Conservation (phyloP, 2,888 invertebrate genomes). For the Drosophila multiciliata region DNA sequence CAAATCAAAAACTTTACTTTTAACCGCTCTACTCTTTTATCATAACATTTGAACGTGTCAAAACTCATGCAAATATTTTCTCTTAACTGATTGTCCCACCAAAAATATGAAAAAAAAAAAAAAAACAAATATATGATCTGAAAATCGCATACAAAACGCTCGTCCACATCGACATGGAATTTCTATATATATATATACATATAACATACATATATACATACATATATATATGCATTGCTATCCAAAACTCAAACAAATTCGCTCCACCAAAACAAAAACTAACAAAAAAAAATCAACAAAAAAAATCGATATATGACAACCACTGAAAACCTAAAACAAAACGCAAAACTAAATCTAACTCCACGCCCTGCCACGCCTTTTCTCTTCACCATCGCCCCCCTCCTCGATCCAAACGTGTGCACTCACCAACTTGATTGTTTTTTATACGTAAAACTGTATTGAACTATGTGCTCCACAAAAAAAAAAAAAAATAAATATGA, state of each 20-base stretch:
- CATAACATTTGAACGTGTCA: slow-evolving; percentile 72
- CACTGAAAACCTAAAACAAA: slow-evolving; percentile 25
- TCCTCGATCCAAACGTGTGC: slow-evolving; percentile 49
- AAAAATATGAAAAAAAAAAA: slow-evolving; percentile 48
- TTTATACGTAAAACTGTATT: slow-evolving; percentile 52
- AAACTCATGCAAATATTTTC: slow-evolving; percentile 81
- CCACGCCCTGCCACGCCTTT: slow-evolving; percentile 52
- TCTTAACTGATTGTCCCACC: slow-evolving; percentile 76
- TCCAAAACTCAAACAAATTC: slow-evolving; percentile 50
- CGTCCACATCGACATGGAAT: slow-evolving; percentile 83
- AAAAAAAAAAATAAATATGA: slow-evolving; percentile 10
- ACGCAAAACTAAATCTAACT: slow-evolving; percentile 44
- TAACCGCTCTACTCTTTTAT: slow-evolving; percentile 54
- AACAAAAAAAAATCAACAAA: slow-evolving; percentile 40
- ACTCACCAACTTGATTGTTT: slow-evolving; percentile 59
- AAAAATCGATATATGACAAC: slow-evolving; percentile 36
- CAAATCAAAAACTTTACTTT: slow-evolving; percentile 50
- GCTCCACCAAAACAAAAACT: slow-evolving; percentile 50
- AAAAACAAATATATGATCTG: slow-evolving; percentile 35
- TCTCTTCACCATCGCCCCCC: slow-evolving; percentile 36
- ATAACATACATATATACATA: slow-evolving; percentile 52
- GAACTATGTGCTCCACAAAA: slow-evolving; percentile 55
- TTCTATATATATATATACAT: slow-evolving; percentile 47
- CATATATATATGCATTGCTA: slow-evolving; percentile 58
- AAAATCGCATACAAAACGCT: slow-evolving; percentile 71